phyloP scores from a whole-genome alignment of 37 sponge, comb jelly and placozoan species.

The Axinella damicornis region DNA sequence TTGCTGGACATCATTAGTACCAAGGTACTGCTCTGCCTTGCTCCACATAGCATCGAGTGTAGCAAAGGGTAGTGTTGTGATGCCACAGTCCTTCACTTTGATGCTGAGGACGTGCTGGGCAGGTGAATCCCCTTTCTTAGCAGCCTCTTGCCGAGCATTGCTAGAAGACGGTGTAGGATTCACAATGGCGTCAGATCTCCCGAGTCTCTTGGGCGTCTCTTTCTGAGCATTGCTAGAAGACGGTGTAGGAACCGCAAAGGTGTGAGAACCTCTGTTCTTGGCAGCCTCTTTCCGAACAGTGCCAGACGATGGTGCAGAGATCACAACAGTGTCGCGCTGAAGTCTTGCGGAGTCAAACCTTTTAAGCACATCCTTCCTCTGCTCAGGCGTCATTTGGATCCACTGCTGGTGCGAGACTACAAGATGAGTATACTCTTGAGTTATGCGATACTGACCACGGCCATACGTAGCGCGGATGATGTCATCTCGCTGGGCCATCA shows the following conservation, averaged over 20 bases:
- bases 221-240: no score
- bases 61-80: background rate
- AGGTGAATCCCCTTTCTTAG: no score
- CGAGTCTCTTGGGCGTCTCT: no score
- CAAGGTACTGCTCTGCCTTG: conserved; percentile 16
- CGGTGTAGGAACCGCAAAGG: no score
- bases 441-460: conserved; percentile 32
- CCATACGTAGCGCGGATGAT: conserved; percentile 15
- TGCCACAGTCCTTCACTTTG: conserved; percentile 1
- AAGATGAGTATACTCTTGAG: conserved; percentile 1
- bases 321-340: no score
- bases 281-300: no score
- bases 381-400: conserved; percentile 32
- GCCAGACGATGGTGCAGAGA: no score
- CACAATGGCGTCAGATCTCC: no score
- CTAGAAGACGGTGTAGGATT: no score
- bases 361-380: conserved; percentile 3
- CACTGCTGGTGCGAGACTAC: conserved; percentile 9
- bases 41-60: conserved; percentile 36
- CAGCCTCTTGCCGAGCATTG: no score
- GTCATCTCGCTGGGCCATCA: conserved; percentile 19
- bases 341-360: conserved; percentile 19
- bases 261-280: no score
- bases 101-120: no score
- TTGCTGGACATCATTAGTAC: background rate